Evolutionary conservation across 92 coral and sea anemone species (phyloP).

Genomic region (Umimayanthus chanpuru): DNA sequence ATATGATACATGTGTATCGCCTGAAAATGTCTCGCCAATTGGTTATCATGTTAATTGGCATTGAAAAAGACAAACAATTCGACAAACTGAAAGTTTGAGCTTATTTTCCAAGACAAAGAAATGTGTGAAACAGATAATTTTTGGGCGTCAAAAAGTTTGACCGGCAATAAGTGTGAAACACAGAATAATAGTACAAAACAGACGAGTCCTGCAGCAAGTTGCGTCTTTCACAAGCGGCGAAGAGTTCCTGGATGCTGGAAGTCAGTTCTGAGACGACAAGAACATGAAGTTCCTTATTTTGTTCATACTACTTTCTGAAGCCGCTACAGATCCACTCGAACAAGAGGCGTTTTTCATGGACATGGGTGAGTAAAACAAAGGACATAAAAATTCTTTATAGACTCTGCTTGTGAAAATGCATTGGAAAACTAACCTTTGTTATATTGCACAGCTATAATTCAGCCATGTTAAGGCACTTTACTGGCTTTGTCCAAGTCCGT

Average conservation of each 20-base stretch:
- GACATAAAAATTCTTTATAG: neutral
- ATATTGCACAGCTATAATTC: no score
- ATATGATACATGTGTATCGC: no score
- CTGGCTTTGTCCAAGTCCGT: no score
- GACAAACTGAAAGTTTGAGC: neutral
- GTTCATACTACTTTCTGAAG: neutral
- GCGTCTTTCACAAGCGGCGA: neutral
- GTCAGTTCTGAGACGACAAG: neutral
- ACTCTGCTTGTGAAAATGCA: neutral
- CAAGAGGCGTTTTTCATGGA: neutral
- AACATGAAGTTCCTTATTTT: neutral
- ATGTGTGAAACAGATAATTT: neutral
- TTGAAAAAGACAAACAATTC: no score
- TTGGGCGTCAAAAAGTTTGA: neutral
- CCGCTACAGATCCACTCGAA: neutral
- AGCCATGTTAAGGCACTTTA: no score
- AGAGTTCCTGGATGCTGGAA: neutral
- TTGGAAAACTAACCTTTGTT: neutral
- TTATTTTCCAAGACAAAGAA: neutral
- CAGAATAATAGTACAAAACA: neutral
- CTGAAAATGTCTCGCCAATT: neutral
- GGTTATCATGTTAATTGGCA: neutral
- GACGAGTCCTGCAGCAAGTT: neutral
- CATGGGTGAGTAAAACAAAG: neutral
- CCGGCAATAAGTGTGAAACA: neutral